These are phyloP conservation scores for Kryptolebias ocellatus DNA, from an alignment of 2,797 vertebrate species.

Conservation along the genomic window DNA sequence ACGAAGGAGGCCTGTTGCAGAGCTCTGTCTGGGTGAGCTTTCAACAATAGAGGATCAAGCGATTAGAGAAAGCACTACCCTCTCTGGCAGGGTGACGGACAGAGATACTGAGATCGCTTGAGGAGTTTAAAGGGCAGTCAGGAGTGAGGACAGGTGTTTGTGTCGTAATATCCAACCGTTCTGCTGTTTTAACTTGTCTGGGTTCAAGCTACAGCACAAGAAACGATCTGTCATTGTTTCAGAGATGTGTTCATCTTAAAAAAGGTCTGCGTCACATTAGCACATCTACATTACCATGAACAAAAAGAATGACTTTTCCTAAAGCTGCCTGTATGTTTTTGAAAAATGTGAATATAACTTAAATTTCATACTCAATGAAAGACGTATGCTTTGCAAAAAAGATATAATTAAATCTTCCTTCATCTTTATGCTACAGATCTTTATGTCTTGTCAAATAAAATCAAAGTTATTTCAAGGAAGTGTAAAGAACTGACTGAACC, in stretches of 20 bases:
- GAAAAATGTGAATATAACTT: neutral
- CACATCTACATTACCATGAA: neutral
- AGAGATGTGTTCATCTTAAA: neutral
- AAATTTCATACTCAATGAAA: neutral
- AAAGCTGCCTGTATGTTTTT: neutral
- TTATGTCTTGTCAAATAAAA: conserved; percentile 5
- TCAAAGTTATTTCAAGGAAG: neutral
- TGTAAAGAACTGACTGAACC: neutral
- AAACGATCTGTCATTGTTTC: neutral
- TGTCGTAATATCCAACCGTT: conserved; percentile 6
- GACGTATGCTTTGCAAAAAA: neutral
- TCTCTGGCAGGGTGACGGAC: conserved; percentile 44
- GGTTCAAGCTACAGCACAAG: neutral
- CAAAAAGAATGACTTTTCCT: neutral
- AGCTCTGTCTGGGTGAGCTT: conserved; percentile 49
- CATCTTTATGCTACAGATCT: neutral
- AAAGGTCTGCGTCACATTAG: neutral
- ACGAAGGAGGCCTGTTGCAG: conserved; percentile 8
- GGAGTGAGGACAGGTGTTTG: conserved; percentile 14
- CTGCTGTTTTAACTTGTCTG: neutral
- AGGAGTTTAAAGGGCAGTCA: conserved; percentile 44
- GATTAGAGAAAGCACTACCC: conserved; percentile 66
- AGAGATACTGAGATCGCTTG: conserved; percentile 50
- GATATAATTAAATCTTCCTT: neutral
- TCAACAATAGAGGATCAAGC: conserved; percentile 74